Conservation (phyloP, 2,113 vertebrate genomes). For the Apteryx owenii region DNA sequence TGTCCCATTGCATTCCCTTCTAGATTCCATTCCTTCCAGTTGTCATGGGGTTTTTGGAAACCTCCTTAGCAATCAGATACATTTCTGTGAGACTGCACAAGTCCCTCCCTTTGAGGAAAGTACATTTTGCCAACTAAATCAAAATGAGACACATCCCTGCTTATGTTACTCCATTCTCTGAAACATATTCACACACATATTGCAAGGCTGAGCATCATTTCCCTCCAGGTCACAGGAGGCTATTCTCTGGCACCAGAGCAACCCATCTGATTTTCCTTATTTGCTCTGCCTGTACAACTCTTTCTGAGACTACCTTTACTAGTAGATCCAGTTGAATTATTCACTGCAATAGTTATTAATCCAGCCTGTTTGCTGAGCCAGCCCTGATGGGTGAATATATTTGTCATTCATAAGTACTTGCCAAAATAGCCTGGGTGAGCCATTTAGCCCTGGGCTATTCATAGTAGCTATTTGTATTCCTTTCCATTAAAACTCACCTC, state of each 20-base stretch:
- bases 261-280: background rate
- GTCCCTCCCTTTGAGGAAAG: background rate
- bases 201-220: background rate
- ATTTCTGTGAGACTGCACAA: background rate
- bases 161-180: background rate
- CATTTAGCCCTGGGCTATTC: background rate
- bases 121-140: background rate
- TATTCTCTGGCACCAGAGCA: background rate
- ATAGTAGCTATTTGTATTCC: background rate
- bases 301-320: background rate
- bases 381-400: constrained; percentile 3
- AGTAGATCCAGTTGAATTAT: constrained; percentile 24
- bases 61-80: background rate
- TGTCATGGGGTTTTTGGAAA: background rate
- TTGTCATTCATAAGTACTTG: constrained; percentile 35
- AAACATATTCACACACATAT: background rate
- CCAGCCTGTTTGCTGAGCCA: constrained; percentile 25
- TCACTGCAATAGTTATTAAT: constrained; percentile 45
- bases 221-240: background rate
- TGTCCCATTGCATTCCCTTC: background rate
- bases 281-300: background rate
- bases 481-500: constrained; percentile 5
- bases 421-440: constrained; percentile 49
- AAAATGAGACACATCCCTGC: background rate
- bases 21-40: background rate